Base-by-base conservation (phyloP, 2,888 invertebrate genomes). In the Dendrolimus pini region DNA sequence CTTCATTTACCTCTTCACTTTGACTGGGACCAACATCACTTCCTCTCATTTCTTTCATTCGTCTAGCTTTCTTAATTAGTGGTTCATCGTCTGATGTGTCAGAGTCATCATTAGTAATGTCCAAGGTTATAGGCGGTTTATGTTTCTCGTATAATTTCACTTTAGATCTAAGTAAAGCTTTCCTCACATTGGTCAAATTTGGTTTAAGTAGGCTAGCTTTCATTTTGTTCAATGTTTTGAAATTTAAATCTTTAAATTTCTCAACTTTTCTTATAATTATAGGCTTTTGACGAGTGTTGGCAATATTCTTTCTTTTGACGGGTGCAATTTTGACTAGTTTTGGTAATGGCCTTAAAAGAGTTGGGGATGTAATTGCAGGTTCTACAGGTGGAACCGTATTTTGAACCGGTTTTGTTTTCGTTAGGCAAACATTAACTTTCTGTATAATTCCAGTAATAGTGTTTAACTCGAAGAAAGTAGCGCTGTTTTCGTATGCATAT, bases 41-140 rank as follows among this genome's bases (percentile, higher is more conserved):
- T 41, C 42, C 9, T 12, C 41, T 55, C 7, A 47, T 47, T 47
- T 47, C 47, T 47, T 65, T 70, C 59, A 66, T 76, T 53, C 79
- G 77, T 64, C 75, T 82, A 7, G 70, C 77, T 65, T 75, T 78
- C 53, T 75, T 74, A 2, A 85, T 76, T 41, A 89, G 61, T 0
- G 89, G 87, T 62, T 89, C 89, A 41, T 89, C 85, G 56, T 89
- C 88, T 2, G 85, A 85, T 0, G 82, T 78, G 55, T 79, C 77
- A 18, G 65, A 65, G 8, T 63, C 57, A 8, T 67, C 64, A 53
- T 62, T 64, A 9, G 47, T 56, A 8, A 58, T 53, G 13, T 56
- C 58, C 52, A 47, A 47, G 12, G 47, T 47, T 10, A 47, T 47
- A 6, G 47, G 47, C 6, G 47, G 9, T 47, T 30, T 30, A 30